Evolutionary conservation across 2,888 invertebrate genomes (phyloP), one percentile per base, ranked within the genome.

Genomic region (Chesias legatella): DNA sequence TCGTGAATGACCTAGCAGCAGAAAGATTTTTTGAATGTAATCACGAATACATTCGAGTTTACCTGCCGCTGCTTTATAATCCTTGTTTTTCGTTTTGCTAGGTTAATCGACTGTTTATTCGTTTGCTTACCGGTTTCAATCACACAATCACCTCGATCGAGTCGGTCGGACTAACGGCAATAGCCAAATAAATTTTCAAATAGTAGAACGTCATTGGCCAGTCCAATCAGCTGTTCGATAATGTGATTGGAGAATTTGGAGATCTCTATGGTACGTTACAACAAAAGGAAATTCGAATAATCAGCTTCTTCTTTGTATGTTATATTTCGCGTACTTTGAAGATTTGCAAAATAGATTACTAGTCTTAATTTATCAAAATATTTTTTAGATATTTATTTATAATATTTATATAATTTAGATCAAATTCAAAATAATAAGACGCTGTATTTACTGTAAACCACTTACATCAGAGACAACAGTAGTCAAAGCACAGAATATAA

Each of bases 151-250:
- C n/a, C n/a, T n/a, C n/a, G n/a, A n/a, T n/a, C n/a, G n/a, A n/a
- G n/a, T n/a, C n/a, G n/a, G n/a, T n/a, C n/a, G n/a, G n/a, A 45
- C 17, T 48, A 53, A 53, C 53, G 50, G 48, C 6, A 17, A 17
- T 5, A 5, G 13, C 33, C 10, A 40, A 33, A 29, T 28, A 38
- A 27, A 28, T 33, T 48, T 48, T 48, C 10, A 33, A 46, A 43
- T 10, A 22, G 9, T 11, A 25, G 11, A 20, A 29, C 20, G 24
- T 40, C n/a, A 47, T 48, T 48, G 46, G 43, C 13, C 8, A 23
- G 32, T 1, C 1, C 9, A 21, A 35, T 29, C 52, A 53, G 53
- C 53, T 53, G 53, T 30, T 31, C n/a, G 10, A 26, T 33, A n/a
- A 6, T 24, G 28, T 47, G 48, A 53, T 53, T 53, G 50, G 52